Base-by-base conservation (phyloP, 2,888 invertebrate genomes). In the Ectemnius lituratus region DNA sequence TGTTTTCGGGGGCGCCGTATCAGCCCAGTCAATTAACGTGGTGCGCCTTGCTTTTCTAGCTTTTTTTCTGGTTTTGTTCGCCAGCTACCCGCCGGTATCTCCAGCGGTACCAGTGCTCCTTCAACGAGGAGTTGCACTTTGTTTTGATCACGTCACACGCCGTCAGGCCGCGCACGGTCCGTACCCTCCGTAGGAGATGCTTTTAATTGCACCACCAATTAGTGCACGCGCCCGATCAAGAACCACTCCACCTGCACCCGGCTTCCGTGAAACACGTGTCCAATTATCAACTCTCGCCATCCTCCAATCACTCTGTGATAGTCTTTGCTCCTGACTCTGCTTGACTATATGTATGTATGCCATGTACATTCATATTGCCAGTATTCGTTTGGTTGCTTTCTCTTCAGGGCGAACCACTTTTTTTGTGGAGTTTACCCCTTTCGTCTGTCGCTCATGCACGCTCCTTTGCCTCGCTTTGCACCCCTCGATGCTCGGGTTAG, bases 201-300 rank as follows among this genome's bases (percentile, higher is more conserved):
- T 87, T 89, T 89, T 90, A 90, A 90, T 90, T 90, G 90, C 88
- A 82, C 80, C 83, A 80, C 90, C 90, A 90, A 90, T 90, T 90
- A 90, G 88, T 81, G 86, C 87, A 86, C 88, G 86, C 88, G 88
- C 83, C 83, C 86, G 87, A 89, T 90, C 87, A 86, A 90, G 88
- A 82, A 81, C 79, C 73, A 85, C 87, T 87, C 76, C 78, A 83
- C 74, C 80, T 80, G 79, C 80, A 79, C 78, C 67, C 60, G 45
- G 58, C 47, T 46, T 52, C 63, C 74, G 72, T 79, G 81, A 82
- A 86, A 88, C 89, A 89, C 90, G 89, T 89, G 89, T 88, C 88
- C 88, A 90, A 90, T 90, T 90, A 90, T 88, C 85, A 87, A 83
- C 84, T 64, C 70, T 46, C 73, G 66, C 73, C 52, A 73, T 70